A percentile compares a stretch with the other conserved stretches of the same genome.
Conservation (phyloP, 2,113 vertebrate genomes). For the Onychostruthus taczanowskii region DNA sequence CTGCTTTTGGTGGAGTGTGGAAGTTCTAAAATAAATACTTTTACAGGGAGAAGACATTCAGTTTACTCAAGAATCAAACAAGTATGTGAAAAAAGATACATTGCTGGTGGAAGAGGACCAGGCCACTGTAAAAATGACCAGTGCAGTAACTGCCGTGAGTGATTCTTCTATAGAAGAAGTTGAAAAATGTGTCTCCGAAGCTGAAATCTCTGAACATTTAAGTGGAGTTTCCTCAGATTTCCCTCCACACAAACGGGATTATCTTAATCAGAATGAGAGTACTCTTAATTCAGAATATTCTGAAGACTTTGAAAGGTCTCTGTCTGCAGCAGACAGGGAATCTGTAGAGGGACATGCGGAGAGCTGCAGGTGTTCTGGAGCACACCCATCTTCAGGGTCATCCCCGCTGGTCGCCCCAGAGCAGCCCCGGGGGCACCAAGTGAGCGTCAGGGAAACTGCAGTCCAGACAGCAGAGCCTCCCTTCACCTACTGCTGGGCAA, state of each 20-base stretch:
- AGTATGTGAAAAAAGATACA: not conserved
- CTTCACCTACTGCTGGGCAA: conserved; percentile 40
- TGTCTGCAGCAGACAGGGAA: not conserved
- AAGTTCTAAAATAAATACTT: not conserved
- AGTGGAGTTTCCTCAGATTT: not conserved
- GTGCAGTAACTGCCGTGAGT: not conserved
- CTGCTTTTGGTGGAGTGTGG: not conserved
- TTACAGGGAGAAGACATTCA: not conserved
- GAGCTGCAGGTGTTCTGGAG: not conserved
- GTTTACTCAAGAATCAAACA: not conserved
- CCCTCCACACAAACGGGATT: not conserved
- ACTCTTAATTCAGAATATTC: conserved; percentile 37
- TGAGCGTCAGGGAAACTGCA: conserved; percentile 67
- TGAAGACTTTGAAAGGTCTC: conserved; percentile 64
- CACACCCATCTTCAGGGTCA: fast-evolving
- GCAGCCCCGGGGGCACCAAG: not conserved
- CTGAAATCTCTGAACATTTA: conserved; percentile 76
- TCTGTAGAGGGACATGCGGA: not conserved
- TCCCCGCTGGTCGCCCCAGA: fast-evolving
- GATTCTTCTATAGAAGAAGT: not conserved
- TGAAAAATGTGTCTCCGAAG: not conserved
- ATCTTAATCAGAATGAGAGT: not conserved
- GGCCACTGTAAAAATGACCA: not conserved
- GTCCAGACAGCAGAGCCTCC: conserved; percentile 77
- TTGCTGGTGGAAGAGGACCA: not conserved